Evolutionary conservation across 2,113 vertebrate species (phyloP).

Genomic region (Apeltes quadracus): DNA sequence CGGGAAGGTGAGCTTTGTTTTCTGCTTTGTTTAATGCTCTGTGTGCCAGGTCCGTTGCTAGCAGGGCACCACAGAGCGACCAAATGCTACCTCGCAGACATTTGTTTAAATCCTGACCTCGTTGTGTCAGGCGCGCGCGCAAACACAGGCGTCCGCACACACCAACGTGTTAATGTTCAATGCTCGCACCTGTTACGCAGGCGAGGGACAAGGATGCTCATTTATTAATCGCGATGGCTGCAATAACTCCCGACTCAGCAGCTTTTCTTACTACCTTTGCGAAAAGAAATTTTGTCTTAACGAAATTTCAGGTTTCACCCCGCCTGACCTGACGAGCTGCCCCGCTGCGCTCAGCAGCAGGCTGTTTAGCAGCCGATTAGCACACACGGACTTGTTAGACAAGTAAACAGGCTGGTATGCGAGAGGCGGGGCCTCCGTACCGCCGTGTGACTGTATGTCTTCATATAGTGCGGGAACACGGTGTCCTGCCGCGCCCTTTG

Average conservation of each 20-base stretch:
- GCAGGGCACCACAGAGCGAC: constrained; percentile 17
- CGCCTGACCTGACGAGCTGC: constrained; percentile 1
- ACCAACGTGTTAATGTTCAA: constrained; percentile 30
- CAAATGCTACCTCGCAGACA: not conserved
- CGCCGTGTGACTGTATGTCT: constrained; percentile 10
- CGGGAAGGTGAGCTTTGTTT: not conserved
- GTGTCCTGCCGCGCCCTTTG: constrained; percentile 34
- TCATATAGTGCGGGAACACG: constrained; percentile 32
- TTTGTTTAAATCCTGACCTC: constrained; percentile 12
- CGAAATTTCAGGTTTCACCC: constrained; percentile 23
- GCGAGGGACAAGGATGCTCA: not conserved
- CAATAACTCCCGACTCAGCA: constrained; percentile 12
- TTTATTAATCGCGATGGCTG: not conserved
- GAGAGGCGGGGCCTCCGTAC: not conserved
- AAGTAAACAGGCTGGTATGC: not conserved
- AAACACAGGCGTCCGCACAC: not conserved
- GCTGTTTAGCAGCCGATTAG: too few species aligned
- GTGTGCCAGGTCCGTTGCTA: constrained; percentile 29
- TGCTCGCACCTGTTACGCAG: not conserved
- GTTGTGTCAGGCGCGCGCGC: not conserved
- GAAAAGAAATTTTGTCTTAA: too few species aligned
- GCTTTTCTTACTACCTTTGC: too few species aligned
- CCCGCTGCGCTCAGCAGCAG: not conserved
- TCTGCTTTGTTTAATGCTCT: not conserved
- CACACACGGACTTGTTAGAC: too few species aligned